Evolutionary conservation across 2,888 invertebrate species (phyloP), one percentile per base, ranked within the genome.

Genomic region (Scrobipalpa atriplicella): DNA sequence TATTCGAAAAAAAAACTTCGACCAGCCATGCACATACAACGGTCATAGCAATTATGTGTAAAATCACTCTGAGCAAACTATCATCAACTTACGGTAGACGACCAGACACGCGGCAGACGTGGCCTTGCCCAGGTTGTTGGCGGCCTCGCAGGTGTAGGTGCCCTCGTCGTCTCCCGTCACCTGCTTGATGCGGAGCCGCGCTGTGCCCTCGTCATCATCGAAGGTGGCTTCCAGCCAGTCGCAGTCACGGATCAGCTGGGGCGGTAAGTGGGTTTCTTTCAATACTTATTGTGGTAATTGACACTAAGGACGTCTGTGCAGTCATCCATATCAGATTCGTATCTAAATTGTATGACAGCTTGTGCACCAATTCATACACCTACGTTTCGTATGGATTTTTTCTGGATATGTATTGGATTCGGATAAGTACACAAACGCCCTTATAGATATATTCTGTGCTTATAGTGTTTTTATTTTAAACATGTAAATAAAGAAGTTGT

Each of bases 111-210:
- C 97, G 21, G 96, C 96, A 10, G 97, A 97, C 69, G 94, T 94
- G 39, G 95, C 95, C 83, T 95, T 95, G 62, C 99, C 99, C 66
- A 97, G 94, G 71, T 95, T 95, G 83, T 98, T 98, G 80, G 94
- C 95, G 0, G 96, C 98, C 56, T 97, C 95, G 79, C 98, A 98
- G 0, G 95, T 95, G 85, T 98, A 98, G 75, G 97, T 96, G 66
- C 98, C 98, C 84, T 98, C 97, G 79, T 98, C 98, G 78, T 98
- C 98, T 0, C 96, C 96, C 70, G 96, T 96, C 51, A 97, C 95
- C 68, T 96, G 95, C 13, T 93, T 94, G 78, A 98, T 96, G 72
- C 93, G 94, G 66, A 98, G 89, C 18, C 95, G 94, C 0, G 96
- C 97, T 0, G 94, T 94, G 62, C 95, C 95, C 0, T 95, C 95